phyloP scores from a whole-genome alignment of 2,888 invertebrate genomes.

The Trachelus iudaicus region DNA sequence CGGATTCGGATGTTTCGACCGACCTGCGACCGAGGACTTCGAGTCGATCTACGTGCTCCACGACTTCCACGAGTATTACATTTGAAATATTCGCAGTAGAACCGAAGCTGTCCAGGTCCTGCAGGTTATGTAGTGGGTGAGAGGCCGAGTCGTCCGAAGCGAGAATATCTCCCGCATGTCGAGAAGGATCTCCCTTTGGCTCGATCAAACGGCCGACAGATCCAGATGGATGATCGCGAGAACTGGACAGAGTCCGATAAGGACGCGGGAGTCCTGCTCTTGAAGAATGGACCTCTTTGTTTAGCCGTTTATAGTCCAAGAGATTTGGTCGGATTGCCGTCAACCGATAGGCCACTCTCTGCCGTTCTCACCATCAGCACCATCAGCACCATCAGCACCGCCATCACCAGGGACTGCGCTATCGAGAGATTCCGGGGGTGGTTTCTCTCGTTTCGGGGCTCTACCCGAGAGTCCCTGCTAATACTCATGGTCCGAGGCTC shows the following conservation, averaged over 20 bases:
- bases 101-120: too few relatives aligned
- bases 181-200: too few relatives aligned
- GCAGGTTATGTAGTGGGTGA: too few relatives aligned
- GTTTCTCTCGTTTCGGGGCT: too few relatives aligned
- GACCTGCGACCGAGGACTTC: too few relatives aligned
- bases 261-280: slow-evolving; percentile 42
- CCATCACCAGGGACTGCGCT: slow-evolving; percentile 9
- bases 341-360: slow-evolving; percentile 44
- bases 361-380: slow-evolving; percentile 29
- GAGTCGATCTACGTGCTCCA: too few relatives aligned
- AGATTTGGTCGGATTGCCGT: slow-evolving; percentile 64
- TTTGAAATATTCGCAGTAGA: too few relatives aligned
- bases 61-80: too few relatives aligned
- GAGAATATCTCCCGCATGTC: too few relatives aligned
- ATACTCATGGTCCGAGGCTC: slow-evolving; percentile 38
- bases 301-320: slow-evolving; percentile 66
- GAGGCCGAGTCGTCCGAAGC: too few relatives aligned
- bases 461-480: slow-evolving; percentile 34
- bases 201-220: too few relatives aligned
- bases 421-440: not conserved
- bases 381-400: slow-evolving; percentile 22
- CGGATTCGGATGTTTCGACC: too few relatives aligned
- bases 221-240: slow-evolving; percentile 62
- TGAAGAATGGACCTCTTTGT: slow-evolving; percentile 65
- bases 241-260: slow-evolving; percentile 61